Percentiles rank a stretch among this genome's conserved stretches.
These are phyloP conservation scores for Bettongia penicillata DNA, from an alignment of 2,113 vertebrate genomes.

Conservation along the genomic window DNA sequence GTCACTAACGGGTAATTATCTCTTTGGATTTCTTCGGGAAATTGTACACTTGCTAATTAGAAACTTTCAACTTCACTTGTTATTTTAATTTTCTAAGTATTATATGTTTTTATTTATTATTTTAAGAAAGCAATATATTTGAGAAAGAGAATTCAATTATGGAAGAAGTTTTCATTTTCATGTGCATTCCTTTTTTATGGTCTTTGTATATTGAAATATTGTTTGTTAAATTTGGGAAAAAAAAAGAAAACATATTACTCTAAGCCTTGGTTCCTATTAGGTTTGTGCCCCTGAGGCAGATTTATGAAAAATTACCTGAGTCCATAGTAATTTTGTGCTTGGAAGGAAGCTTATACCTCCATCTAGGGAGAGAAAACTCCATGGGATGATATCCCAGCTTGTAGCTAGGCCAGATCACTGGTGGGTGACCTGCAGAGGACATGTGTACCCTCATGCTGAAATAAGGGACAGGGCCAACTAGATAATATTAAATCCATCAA, in stretches of 20 bases:
- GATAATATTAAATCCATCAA: background rate
- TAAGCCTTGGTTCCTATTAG: background rate
- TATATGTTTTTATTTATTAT: background rate
- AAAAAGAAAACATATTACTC: background rate
- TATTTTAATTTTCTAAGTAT: background rate
- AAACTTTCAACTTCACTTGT: accelerated
- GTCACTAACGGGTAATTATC: constrained; percentile 83
- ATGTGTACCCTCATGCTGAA: background rate
- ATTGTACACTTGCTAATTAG: background rate
- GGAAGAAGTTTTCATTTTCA: background rate
- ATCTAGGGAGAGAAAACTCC: background rate
- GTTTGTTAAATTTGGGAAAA: background rate
- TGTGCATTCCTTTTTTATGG: background rate
- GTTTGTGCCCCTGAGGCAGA: background rate
- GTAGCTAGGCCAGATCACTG: accelerated
- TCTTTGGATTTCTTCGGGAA: background rate
- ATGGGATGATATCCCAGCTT: accelerated
- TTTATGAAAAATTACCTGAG: background rate
- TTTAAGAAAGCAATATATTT: background rate
- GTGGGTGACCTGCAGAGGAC: background rate
- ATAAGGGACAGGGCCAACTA: background rate
- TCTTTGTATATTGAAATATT: background rate
- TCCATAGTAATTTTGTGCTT: background rate
- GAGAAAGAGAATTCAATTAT: background rate
- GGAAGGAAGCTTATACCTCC: background rate